phyloP scores from a whole-genome alignment of 1,140 invertebrate species.

The Amyelois transitella region DNA sequence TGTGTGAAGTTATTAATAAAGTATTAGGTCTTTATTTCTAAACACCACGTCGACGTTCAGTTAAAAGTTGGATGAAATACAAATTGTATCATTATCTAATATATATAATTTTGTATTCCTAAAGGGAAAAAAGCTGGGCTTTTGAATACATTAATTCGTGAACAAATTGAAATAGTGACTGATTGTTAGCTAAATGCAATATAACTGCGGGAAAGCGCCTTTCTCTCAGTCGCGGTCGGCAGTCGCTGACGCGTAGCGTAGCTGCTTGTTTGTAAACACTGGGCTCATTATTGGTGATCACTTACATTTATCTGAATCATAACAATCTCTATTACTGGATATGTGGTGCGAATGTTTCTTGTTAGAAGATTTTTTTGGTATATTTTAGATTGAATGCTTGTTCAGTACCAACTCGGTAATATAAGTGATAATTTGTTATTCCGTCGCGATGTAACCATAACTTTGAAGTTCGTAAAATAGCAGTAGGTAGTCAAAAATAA shows the following conservation, averaged over 20 bases:
- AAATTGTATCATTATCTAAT: too few species aligned
- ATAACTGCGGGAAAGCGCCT: slow-evolving; percentile 62
- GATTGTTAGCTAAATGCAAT: slow-evolving; percentile 20
- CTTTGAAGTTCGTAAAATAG: too few species aligned
- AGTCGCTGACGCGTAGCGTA: slow-evolving; percentile 36
- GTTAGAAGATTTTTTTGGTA: background rate
- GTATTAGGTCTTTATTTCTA: too few species aligned
- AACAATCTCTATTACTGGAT: background rate
- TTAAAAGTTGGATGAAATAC: too few species aligned
- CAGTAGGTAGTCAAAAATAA: too few species aligned
- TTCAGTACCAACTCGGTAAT: too few species aligned
- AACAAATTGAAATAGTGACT: background rate
- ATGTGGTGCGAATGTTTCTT: background rate
- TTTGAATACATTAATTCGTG: background rate
- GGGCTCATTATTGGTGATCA: background rate
- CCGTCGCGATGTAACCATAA: too few species aligned
- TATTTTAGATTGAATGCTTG: too few species aligned
- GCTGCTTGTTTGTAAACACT: slow-evolving; percentile 47
- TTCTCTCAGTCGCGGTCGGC: slow-evolving; percentile 49
- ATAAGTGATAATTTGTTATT: too few species aligned
- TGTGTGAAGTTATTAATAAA: too few species aligned
- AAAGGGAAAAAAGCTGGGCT: background rate
- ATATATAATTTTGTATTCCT: background rate
- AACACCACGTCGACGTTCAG: too few species aligned
- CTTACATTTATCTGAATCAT: background rate